Evolutionary conservation across 2,797 vertebrate species (phyloP).

Genomic region (Pygocentrus nattereri): DNA sequence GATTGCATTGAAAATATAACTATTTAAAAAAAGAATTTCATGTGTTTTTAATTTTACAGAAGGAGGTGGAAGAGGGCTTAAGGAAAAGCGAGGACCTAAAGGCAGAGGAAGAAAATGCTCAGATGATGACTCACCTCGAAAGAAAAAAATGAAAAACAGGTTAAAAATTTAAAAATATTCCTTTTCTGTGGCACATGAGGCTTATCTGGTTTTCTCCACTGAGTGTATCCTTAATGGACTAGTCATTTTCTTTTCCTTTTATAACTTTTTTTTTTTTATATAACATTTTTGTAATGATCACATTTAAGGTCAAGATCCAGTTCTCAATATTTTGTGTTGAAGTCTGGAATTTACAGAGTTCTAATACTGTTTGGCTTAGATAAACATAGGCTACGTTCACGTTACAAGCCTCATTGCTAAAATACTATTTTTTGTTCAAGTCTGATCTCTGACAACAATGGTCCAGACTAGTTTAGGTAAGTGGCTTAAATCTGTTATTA

Average conservation of each 20-base stretch:
- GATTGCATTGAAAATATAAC: background rate
- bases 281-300: no score
- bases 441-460: no score
- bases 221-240: background rate
- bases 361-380: no score
- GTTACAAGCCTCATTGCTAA: no score
- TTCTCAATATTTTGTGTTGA: no score
- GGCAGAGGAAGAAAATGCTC: constrained; percentile 88
- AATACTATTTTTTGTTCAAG: no score
- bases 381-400: no score
- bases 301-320: no score
- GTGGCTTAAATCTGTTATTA: no score
- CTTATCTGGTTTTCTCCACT: background rate
- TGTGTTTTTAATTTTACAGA: constrained; percentile 63
- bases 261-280: no score
- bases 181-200: constrained; percentile 5
- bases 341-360: no score
- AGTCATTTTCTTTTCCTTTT: background rate
- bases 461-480: no score
- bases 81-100: constrained; percentile 90
- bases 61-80: constrained; percentile 74
- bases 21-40: background rate
- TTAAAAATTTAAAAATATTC: constrained; percentile 64
- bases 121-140: constrained; percentile 93
- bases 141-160: constrained; percentile 95